Percentiles rank a stretch among this genome's conserved stretches.
These are phyloP conservation scores for Ectemnius lituratus DNA, from an alignment of 2,888 invertebrate genomes.

Conservation along the genomic window DNA sequence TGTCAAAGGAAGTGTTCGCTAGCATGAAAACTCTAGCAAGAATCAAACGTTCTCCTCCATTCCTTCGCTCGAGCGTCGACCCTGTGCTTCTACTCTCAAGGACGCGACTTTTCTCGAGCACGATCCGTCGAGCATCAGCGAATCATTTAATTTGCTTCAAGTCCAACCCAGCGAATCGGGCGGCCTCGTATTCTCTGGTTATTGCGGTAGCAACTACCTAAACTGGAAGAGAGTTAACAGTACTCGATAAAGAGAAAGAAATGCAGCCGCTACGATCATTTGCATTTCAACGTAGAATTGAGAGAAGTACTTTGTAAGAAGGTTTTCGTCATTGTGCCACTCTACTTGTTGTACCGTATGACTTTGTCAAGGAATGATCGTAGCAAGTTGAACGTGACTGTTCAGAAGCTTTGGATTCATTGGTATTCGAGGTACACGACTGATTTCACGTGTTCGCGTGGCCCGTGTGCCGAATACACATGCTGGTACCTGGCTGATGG, in stretches of 20 bases:
- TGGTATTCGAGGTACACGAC: constrained; percentile 29
- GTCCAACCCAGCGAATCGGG: not conserved
- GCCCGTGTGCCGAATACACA: constrained; percentile 52
- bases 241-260: not conserved
- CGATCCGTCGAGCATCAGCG: not conserved
- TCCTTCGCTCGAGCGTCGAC: constrained; percentile 11
- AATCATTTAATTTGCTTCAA: too few species aligned
- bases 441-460: constrained; percentile 41
- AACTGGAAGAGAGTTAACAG: not conserved
- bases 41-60: not conserved
- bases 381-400: too few species aligned
- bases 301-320: not conserved
- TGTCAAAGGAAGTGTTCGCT: not conserved
- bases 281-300: not conserved
- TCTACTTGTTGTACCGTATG: too few species aligned
- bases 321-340: too few species aligned
- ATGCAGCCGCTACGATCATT: not conserved
- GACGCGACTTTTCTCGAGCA: not conserved
- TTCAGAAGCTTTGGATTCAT: not conserved
- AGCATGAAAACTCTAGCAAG: not conserved
- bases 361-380: too few species aligned
- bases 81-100: not conserved
- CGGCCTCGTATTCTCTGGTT: not conserved
- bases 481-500: constrained; percentile 53
- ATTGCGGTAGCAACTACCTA: too few species aligned